These are phyloP conservation scores for Lasioglossum leucozonium DNA, from an alignment of 2,888 invertebrate species.

Conservation along the genomic window DNA sequence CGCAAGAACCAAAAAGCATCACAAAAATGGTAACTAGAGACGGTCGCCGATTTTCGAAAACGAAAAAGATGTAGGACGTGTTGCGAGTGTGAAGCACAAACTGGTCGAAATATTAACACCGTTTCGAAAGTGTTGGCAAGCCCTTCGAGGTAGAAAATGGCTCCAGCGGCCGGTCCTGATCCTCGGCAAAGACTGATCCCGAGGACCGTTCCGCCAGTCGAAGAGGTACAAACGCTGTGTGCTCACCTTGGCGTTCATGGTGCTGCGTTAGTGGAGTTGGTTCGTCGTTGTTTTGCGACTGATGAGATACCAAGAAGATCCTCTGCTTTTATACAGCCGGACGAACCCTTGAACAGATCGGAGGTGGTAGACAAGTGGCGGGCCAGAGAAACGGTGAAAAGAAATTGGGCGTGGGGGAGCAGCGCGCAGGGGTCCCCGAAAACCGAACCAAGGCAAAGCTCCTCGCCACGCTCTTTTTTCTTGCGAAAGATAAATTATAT, in stretches of 20 bases:
- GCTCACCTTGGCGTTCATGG: conserved; percentile 81
- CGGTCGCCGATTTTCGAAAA: not conserved
- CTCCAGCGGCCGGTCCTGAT: not conserved
- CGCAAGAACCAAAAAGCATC: not conserved
- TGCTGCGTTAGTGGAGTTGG: conserved; percentile 72
- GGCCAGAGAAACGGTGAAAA: conserved; percentile 67
- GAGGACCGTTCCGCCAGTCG: not conserved
- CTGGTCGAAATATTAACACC: too few relatives aligned
- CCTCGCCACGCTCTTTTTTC: conserved; percentile 50
- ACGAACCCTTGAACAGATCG: conserved; percentile 74
- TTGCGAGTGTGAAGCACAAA: not conserved
- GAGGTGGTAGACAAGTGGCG: conserved; percentile 68
- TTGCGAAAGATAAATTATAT: conserved; percentile 57
- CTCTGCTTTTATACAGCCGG: conserved; percentile 79
- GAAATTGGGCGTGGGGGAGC: conserved; percentile 68
- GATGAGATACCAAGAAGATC: conserved; percentile 76
- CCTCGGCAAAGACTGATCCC: not conserved
- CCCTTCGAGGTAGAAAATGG: not conserved
- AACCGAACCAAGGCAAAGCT: conserved; percentile 55
- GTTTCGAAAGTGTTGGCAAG: not conserved
- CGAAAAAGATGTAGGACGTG: not conserved
- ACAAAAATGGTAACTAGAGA: not conserved
- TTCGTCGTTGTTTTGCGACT: conserved; percentile 78
- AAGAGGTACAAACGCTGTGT: not conserved
- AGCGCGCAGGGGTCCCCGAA: conserved; percentile 61